Evolutionary conservation across 2,888 invertebrate genomes (phyloP), one percentile per base, ranked within the genome.

Genomic region (Drosophila demipolita): DNA sequence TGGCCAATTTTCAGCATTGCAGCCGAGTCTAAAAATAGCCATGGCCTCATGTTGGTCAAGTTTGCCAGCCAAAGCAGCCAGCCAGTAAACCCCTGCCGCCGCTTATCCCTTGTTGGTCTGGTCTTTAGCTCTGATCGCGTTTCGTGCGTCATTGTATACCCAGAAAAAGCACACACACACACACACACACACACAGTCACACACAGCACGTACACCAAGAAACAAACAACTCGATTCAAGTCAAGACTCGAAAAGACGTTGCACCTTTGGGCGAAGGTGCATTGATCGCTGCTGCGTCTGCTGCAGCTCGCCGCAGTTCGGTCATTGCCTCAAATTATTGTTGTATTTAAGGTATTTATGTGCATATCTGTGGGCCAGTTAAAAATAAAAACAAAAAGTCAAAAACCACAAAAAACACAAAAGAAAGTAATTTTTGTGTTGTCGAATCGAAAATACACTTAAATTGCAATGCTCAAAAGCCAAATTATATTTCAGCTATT

Each of bases 221-320:
- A 40, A 63, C 75, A 67, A 29, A 62, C 54, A 54, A 60, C 32
- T 64, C 60, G 26, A 59, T 54, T 54, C 50, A 35, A 67, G 36
- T 59, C 60, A 66, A 61, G 77, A 8, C 38, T 40, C 32, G 42
- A 42, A 73, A 71, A 87, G 87, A 83, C 87, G 84, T 87, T 87
- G 87, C 87, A 87, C 87, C 87, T 87, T 89, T 88, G 72, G 62
- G 72, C 80, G 59, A 82, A 89, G 89, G 90, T 90, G 87, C 87
- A 90, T 86, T 90, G 87, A 87, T 87, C 90, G 87, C 78, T 73
- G 79, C 69, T 49, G 63, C 50, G 29, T 52, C 62, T 54, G 72
- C 72, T 62, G 74, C 74, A 54, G 49, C 45, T 20, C 20, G 38
- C 29, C 64, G 49, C 60, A 17, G 50, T 38, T 54, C 81, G 81